Evolutionary conservation across 2,797 vertebrate genomes (phyloP), one percentile per base, ranked within the genome.

Genomic region (Oreonectes daqikongensis): DNA sequence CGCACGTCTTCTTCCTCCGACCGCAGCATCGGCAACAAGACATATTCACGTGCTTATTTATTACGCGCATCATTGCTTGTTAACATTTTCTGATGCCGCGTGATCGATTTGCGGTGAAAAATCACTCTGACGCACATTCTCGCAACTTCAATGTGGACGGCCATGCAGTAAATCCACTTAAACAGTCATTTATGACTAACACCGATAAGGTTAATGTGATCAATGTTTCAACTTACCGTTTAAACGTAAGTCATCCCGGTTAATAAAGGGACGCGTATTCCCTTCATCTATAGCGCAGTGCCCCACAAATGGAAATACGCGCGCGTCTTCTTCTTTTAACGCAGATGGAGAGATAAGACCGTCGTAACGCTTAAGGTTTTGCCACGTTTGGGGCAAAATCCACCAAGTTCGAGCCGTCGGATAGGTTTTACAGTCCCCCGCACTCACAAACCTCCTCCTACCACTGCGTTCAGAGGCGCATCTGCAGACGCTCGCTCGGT

Each of bases 221-320:
- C 30, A 52, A 63, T 17, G 73, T 9, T 53, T 46, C 63, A 93
- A 95, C 97, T 98, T 94, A 99, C 97, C 95, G 72, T 81, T 82
- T 35, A 9, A 64, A 9, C 24, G 86, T 71, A 79, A 73, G 89
- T 86, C 90, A 85, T 87, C 77, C 65, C 82, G 20, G 85, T 87
- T 82, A 61, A 83, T 78, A 84, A 79, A 86, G 84, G 83, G 84
- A 88, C 83, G 72, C 52, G 80, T 85, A 84, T 85, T 87, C 89
- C 85, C 87, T 89, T 84, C 89, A 90, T 94, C 90, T 90, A 87
- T 90, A 90, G 92, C 91, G 92, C 92, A 85, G 84, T 87, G 88
- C 87, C 92, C 84, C 78, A 78, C 85, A 85, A 79, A 86, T 38
- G 60, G 84, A 88, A 89, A 86, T 85, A 83, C 85, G 82, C 89